Base-by-base conservation (phyloP, 1,140 invertebrate genomes). In the Leptinotarsa texana region DNA sequence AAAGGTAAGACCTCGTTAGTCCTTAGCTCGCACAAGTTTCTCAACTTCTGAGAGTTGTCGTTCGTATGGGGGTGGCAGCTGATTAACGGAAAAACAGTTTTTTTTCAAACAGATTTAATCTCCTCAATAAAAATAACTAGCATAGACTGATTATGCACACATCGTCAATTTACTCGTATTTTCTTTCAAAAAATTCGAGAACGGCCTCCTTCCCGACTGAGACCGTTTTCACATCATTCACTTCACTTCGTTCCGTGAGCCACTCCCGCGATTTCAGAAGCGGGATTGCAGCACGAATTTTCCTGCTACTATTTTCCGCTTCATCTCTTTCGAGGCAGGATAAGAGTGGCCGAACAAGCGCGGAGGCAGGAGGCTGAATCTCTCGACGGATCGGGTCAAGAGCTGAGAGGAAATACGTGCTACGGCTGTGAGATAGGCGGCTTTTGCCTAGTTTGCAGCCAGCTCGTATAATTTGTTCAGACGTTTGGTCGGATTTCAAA, bases 331-430 rank as follows among this genome's bases (percentile, higher is more conserved):
- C 27, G 13, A 18, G 15, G 66, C n/a, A 68, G 33, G 66, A 27
- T 18, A 68, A 68, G n/a, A 42, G 66, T 42, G 3, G 66, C 24
- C 66, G 42, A 68, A 47, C 24, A 17, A 68, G 66, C 66, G 15
- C 27, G 66, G 13, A 42, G 66, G 66, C 13, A 68, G 66, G 66
- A 33, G 66, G 66, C 42, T 15, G 42, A 47, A 47, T 68, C 27
- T 68, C 33, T 68, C 66, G 11, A 42, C n/a, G 69, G 49, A 71
- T 27, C 49, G 69, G 69, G 69, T 71, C 69, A 71, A 71, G 69
- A 71, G 69, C 69, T 71, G 69, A 51, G 57, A 71, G 57, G 57
- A 62, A 62, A 62, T 71, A 71, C 69, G 69, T 71, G 69, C 69
- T 22, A 51, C 57, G 69, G 69, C 51, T 71, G 42, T 49, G 48